Conservation (phyloP, 2,888 invertebrate species). For the Entomobrya proxima region DNA sequence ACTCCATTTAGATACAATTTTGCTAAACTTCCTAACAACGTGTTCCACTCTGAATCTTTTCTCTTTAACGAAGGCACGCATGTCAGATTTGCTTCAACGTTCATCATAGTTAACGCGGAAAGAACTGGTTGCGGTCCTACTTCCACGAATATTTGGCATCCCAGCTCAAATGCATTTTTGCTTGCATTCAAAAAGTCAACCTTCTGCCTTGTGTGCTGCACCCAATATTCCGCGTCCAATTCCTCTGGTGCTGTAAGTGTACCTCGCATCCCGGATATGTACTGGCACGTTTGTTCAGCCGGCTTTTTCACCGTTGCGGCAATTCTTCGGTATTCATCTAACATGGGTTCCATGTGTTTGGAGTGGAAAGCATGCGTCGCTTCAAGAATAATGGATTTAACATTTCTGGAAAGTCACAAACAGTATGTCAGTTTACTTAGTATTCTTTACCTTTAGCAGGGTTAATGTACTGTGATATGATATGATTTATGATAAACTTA, state of each 20-base stretch:
- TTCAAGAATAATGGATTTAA: conserved; percentile 48
- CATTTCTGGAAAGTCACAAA: too few relatives aligned
- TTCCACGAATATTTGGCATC: conserved; percentile 57
- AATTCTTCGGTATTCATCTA: conserved; percentile 56
- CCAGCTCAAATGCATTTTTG: conserved; percentile 44
- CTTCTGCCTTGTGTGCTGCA: conserved; percentile 65
- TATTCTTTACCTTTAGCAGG: too few relatives aligned
- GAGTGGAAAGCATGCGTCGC: conserved; percentile 71
- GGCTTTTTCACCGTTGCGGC: not conserved
- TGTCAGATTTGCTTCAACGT: conserved; percentile 7
- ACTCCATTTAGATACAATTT: conserved; percentile 62
- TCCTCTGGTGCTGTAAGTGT: not conserved
- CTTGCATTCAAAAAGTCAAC: conserved; percentile 65
- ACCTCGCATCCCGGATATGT: conserved; percentile 69
- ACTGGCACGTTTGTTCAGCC: conserved; percentile 28
- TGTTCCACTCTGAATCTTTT: conserved; percentile 59
- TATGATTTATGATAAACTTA: too few relatives aligned
- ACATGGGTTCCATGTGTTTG: conserved; percentile 66
- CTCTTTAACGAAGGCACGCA: conserved; percentile 64
- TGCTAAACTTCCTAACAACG: conserved; percentile 35
- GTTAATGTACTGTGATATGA: too few relatives aligned
- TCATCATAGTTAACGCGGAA: conserved; percentile 53
- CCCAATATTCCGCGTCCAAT: conserved; percentile 65
- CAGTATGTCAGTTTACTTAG: too few relatives aligned
- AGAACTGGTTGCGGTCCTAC: conserved; percentile 68